phyloP scores from a whole-genome alignment of 2,888 invertebrate species.

The Macrosoma leucophasiata region DNA sequence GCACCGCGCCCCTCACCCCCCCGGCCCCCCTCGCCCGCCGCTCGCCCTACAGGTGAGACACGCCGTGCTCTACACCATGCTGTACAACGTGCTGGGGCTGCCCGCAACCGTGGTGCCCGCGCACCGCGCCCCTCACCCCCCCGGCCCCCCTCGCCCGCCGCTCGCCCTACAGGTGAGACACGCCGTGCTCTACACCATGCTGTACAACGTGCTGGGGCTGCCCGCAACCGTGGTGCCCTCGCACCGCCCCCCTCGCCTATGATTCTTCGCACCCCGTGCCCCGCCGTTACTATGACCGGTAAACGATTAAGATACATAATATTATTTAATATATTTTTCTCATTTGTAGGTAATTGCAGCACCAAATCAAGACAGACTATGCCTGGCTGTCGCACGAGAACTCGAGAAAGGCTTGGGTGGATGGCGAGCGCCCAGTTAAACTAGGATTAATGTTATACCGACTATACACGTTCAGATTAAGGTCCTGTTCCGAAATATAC shows the following conservation, averaged over 20 bases:
- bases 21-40: too few relatives aligned
- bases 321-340: not conserved
- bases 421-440: slow-evolving; percentile 84
- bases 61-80: slow-evolving; percentile 78
- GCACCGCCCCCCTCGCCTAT: too few relatives aligned
- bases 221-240: slow-evolving; percentile 86
- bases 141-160: too few relatives aligned
- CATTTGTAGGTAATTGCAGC: slow-evolving; percentile 79
- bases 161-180: slow-evolving; percentile 81
- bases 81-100: slow-evolving; percentile 83
- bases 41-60: too few relatives aligned
- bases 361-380: slow-evolving; percentile 85
- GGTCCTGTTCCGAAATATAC: too few relatives aligned
- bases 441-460: too few relatives aligned
- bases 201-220: slow-evolving; percentile 83
- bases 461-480: too few relatives aligned
- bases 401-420: slow-evolving; percentile 88
- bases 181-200: slow-evolving; percentile 78
- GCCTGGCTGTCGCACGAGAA: slow-evolving; percentile 86
- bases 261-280: too few relatives aligned
- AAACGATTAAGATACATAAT: not conserved
- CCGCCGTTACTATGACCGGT: too few relatives aligned
- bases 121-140: slow-evolving; percentile 61
- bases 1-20: slow-evolving; percentile 61
- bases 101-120: slow-evolving; percentile 86